These are phyloP conservation scores for Macroteleia sp. DNA, from an alignment of 2,888 invertebrate species.

Conservation along the genomic window DNA sequence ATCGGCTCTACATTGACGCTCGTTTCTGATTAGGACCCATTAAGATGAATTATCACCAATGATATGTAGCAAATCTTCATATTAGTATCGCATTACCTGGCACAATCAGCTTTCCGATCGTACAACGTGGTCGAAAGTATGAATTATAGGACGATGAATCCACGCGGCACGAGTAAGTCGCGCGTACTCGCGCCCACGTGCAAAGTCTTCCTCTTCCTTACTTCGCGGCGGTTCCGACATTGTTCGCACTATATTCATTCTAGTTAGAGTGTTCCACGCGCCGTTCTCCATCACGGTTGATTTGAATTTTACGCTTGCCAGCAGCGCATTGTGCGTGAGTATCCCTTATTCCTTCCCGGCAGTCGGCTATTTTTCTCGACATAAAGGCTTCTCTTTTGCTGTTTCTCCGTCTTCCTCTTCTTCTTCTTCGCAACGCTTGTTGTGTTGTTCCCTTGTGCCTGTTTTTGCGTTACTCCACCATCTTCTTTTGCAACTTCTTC, in stretches of 20 bases:
- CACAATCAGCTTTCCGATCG: conserved; percentile 38
- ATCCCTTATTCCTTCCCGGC: conserved; percentile 43
- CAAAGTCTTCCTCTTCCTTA: too few relatives aligned
- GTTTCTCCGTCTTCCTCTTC: not conserved
- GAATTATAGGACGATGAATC: conserved; percentile 43
- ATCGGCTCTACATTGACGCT: conserved; percentile 2
- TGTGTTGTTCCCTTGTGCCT: not conserved
- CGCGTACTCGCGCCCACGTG: conserved; percentile 67
- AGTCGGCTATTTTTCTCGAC: not conserved
- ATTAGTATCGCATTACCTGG: conserved; percentile 36
- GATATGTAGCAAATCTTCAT: conserved; percentile 27
- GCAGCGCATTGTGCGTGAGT: conserved; percentile 69
- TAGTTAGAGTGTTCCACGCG: conserved; percentile 73
- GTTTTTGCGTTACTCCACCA: not conserved
- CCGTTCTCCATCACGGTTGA: conserved; percentile 73
- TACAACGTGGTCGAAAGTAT: conserved; percentile 29
- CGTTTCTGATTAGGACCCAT: conserved; percentile 17
- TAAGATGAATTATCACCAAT: conserved; percentile 29
- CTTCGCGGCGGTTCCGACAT: conserved; percentile 46
- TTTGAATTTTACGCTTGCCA: conserved; percentile 78
- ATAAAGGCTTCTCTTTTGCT: conserved; percentile 3
- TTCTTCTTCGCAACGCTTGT: not conserved
- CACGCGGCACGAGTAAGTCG: conserved; percentile 48
- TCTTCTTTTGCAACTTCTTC: too few relatives aligned
- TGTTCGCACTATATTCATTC: conserved; percentile 68